Conservation (phyloP, 2,888 invertebrate species). For the Leucophenga maculata region DNA sequence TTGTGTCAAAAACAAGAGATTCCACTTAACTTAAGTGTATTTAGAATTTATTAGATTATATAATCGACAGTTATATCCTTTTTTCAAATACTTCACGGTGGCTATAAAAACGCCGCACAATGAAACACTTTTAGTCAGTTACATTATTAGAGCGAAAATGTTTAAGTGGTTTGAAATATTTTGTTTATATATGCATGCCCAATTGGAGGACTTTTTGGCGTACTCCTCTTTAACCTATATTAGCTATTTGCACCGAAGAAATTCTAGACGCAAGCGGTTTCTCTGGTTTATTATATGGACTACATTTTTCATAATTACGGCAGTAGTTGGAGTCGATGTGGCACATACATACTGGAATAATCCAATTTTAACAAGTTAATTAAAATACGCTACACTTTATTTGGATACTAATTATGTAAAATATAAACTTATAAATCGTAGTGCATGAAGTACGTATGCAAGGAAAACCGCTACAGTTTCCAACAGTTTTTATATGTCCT, state of each 20-base stretch:
- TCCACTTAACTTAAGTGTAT: neutral
- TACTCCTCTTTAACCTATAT: neutral
- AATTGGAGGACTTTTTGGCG: neutral
- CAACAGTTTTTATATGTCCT: constrained; percentile 19
- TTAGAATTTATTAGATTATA: neutral
- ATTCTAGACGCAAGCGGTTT: neutral
- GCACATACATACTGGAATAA: neutral
- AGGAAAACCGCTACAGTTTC: constrained; percentile 5
- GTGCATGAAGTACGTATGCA: neutral
- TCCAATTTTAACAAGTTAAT: neutral
- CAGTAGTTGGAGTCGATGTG: neutral
- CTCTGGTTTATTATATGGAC: neutral
- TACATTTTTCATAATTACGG: neutral
- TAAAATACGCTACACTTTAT: neutral
- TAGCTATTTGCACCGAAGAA: neutral
- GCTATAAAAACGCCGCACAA: neutral
- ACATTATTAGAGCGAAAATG: neutral
- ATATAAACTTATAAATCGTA: neutral
- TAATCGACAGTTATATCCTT: neutral
- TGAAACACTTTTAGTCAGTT: neutral
- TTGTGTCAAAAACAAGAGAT: neutral
- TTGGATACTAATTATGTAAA: neutral
- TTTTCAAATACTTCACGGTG: neutral
- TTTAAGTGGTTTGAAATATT: constrained; percentile 1
- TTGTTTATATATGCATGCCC: neutral